A percentile compares a stretch with the other conserved stretches of the same genome.
Evolutionary conservation across 2,888 invertebrate species (phyloP).

Genomic region (Trachelus tabidus): DNA sequence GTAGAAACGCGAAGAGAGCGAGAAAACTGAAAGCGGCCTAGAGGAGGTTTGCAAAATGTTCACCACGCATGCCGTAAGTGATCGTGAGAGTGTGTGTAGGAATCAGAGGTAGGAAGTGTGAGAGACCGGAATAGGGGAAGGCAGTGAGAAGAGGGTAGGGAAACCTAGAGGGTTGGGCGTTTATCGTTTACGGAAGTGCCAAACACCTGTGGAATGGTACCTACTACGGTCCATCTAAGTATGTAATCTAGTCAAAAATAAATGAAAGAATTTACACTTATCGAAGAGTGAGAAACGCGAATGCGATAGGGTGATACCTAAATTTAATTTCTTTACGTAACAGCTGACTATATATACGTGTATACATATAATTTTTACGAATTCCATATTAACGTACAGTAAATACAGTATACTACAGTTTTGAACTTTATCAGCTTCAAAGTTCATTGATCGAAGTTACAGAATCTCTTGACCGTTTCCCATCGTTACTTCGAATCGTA

Average conservation of each 20-base stretch:
- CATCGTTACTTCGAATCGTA: not conserved
- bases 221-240: not conserved
- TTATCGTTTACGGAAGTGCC: conserved; percentile 65
- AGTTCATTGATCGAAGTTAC: not conserved
- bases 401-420: not conserved
- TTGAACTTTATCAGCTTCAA: not conserved
- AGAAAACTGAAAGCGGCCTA: not conserved
- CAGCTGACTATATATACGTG: not conserved
- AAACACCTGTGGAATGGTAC: conserved; percentile 64
- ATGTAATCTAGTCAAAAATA: not conserved
- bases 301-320: not conserved
- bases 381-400: not conserved
- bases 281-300: not conserved
- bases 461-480: not conserved
- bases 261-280: not conserved
- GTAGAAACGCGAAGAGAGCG: not conserved
- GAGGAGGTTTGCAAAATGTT: conserved; percentile 3
- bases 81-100: conserved; percentile 36
- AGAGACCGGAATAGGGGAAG: conserved; percentile 35
- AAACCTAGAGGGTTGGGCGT: conserved; percentile 58
- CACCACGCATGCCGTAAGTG: conserved; percentile 51
- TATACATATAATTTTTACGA: not conserved
- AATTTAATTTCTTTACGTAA: not conserved
- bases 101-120: conserved; percentile 22
- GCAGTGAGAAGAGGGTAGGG: conserved; percentile 54